A percentile compares a stretch with the other conserved stretches of the same genome.
These are phyloP conservation scores for Bombus consobrinus DNA, from an alignment of 1,140 invertebrate genomes.

Conservation along the genomic window DNA sequence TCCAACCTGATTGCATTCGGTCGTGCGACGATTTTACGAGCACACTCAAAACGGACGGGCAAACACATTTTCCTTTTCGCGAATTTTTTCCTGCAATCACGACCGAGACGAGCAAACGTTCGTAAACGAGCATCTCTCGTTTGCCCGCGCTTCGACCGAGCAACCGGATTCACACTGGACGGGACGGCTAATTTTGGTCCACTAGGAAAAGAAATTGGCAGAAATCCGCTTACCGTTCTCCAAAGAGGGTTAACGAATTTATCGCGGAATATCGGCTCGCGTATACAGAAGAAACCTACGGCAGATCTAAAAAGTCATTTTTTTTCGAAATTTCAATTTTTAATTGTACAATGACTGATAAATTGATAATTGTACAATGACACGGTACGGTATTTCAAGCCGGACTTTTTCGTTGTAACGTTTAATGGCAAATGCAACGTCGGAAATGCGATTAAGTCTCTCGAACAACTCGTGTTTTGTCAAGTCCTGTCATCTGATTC, in stretches of 20 bases:
- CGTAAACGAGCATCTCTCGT: conserved; percentile 11
- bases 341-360: neutral
- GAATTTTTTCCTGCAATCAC: conserved; percentile 49
- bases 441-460: neutral
- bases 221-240: conserved; percentile 7
- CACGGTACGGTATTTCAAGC: neutral
- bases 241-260: conserved; percentile 23
- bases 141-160: neutral
- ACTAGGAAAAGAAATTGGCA: neutral
- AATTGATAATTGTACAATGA: neutral
- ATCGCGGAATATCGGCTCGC: neutral
- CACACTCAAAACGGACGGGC: conserved; percentile 25
- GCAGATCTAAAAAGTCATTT: neutral
- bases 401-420: neutral
- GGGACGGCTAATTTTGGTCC: conserved; percentile 7
- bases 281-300: neutral
- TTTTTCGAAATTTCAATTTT: neutral
- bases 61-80: conserved; percentile 49
- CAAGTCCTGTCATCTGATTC: no score
- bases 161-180: neutral
- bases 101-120: conserved; percentile 15
- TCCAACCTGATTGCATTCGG: conserved; percentile 54
- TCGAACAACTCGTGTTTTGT: no score
- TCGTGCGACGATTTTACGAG: conserved; percentile 55
- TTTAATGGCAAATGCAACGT: neutral